Evolutionary conservation across 2,797 vertebrate genomes (phyloP).

Genomic region (Nyctibius grandis): DNA sequence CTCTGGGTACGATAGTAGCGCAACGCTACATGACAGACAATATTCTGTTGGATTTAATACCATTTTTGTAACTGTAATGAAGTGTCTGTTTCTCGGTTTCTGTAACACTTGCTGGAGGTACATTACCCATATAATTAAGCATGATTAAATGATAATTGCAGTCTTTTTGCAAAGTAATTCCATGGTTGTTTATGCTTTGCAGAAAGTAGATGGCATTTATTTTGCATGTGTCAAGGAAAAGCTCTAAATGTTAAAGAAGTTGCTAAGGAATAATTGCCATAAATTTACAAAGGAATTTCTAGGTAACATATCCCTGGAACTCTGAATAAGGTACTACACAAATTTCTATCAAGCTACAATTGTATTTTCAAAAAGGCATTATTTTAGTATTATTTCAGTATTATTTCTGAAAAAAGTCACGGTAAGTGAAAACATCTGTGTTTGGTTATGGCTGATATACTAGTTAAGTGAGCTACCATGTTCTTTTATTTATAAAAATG

Average conservation of each 20-base stretch:
- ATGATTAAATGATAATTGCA: conserved; percentile 65
- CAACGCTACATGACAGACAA: not conserved
- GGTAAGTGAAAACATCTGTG: not conserved
- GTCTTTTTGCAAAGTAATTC: conserved; percentile 42
- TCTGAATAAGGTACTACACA: not conserved
- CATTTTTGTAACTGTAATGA: not conserved
- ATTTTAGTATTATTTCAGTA: not conserved
- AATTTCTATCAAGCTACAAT: not conserved
- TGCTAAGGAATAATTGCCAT: conserved; percentile 33
- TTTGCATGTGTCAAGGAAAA: conserved; percentile 27
- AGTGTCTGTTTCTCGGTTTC: conserved; percentile 45
- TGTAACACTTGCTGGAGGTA: conserved; percentile 55
- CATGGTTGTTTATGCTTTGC: conserved; percentile 42
- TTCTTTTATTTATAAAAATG: not conserved
- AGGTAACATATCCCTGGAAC: not conserved
- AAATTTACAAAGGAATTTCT: conserved; percentile 24
- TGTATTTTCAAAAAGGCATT: not conserved
- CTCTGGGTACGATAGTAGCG: not conserved
- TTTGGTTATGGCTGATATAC: not conserved
- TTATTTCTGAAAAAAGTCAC: not conserved
- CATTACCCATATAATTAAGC: conserved; percentile 66
- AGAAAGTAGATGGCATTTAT: conserved; percentile 24
- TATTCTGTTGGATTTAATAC: not conserved
- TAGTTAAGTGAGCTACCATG: not conserved
- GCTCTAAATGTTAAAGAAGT: conserved; percentile 19